Conservation (phyloP, 2,888 invertebrate genomes). For the Lasioglossum pauxillum region DNA sequence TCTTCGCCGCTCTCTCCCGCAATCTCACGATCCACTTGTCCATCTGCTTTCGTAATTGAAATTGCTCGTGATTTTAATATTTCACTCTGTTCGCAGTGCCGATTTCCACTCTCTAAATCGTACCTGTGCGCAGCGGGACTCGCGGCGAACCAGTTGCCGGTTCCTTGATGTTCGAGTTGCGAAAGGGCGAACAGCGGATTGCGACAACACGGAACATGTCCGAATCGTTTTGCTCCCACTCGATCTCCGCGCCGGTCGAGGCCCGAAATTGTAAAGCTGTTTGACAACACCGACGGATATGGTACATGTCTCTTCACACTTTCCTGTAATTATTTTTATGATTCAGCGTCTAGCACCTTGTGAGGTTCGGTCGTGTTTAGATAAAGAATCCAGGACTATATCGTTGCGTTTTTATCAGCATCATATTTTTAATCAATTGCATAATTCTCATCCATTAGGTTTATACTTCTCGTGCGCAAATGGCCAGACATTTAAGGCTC, state of each 20-base stretch:
- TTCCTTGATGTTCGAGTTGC: neutral
- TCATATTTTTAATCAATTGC: no score
- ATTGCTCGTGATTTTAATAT: conserved; percentile 40
- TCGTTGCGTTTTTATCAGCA: no score
- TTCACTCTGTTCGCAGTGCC: conserved; percentile 11
- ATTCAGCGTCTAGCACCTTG: neutral
- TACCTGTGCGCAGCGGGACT: neutral
- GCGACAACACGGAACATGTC: conserved; percentile 1
- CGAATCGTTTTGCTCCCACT: neutral
- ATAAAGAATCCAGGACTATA: no score
- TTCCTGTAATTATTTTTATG: neutral
- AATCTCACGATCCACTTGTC: conserved; percentile 25
- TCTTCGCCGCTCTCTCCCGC: conserved; percentile 17
- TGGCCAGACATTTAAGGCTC: no score
- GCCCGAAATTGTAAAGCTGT: neutral
- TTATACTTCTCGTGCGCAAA: no score
- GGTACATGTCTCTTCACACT: neutral
- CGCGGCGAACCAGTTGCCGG: neutral
- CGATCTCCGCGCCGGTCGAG: neutral
- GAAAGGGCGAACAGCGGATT: no score
- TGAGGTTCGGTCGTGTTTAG: no score
- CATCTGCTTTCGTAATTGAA: conserved; percentile 47
- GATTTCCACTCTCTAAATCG: conserved; percentile 20
- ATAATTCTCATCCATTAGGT: no score
- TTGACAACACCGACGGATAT: neutral